Evolutionary conservation across 2,797 vertebrate genomes (phyloP).

Genomic region (Phrynocephalus guinanensis): DNA sequence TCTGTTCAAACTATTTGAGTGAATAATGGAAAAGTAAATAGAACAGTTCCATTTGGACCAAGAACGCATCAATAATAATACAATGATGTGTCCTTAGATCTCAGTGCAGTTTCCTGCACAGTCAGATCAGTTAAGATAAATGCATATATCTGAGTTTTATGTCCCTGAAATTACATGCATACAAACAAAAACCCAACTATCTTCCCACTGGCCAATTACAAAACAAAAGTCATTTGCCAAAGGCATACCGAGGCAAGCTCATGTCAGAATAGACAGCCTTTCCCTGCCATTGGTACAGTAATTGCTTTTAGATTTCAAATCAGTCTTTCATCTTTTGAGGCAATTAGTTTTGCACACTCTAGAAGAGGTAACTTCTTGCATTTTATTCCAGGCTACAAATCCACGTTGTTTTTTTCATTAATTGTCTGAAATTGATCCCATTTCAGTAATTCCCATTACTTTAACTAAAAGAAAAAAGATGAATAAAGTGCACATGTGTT

Average conservation of each 20-base stretch:
- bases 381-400: conserved; percentile 2
- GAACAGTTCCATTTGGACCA: neutral
- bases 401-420: neutral
- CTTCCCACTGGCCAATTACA: too few species aligned
- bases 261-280: too few species aligned
- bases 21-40: neutral
- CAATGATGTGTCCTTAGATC: neutral
- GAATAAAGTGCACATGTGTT: neutral
- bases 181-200: too few species aligned
- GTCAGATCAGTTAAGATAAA: too few species aligned
- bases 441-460: neutral
- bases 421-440: neutral
- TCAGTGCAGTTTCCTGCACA: too few species aligned
- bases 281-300: too few species aligned
- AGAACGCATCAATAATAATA: neutral
- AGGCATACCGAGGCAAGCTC: too few species aligned
- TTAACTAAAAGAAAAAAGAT: neutral
- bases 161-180: too few species aligned
- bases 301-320: neutral
- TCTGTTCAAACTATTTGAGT: neutral
- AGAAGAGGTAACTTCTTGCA: neutral
- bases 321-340: neutral
- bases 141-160: too few species aligned
- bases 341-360: neutral
- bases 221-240: too few species aligned